Evolutionary conservation across 2,113 vertebrate species (phyloP).

Genomic region (Phrynosoma blainvillii): DNA sequence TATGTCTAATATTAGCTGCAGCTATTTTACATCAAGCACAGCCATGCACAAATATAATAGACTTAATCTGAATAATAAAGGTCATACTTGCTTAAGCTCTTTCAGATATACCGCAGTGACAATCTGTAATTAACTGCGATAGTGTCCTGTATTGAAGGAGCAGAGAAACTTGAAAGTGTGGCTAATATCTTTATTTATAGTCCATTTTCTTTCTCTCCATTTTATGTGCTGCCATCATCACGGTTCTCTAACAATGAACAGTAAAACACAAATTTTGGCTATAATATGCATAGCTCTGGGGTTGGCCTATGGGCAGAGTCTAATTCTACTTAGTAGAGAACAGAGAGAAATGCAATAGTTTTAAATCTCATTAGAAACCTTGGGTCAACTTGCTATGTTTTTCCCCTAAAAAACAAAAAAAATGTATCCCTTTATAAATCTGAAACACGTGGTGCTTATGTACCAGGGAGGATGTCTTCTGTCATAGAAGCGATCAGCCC

Average conservation of each 20-base stretch:
- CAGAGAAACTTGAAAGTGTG: constrained; percentile 1
- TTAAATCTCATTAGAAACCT: not conserved
- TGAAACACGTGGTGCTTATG: not conserved
- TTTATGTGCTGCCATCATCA: not conserved
- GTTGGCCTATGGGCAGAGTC: not conserved
- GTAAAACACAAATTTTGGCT: not conserved
- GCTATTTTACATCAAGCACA: constrained; percentile 57
- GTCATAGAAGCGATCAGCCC: not conserved
- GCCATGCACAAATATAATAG: constrained; percentile 60
- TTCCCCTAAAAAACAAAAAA: not conserved
- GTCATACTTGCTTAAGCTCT: constrained; percentile 38
- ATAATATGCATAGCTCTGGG: not conserved
- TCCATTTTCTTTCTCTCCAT: constrained; percentile 1
- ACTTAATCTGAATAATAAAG: constrained; percentile 74
- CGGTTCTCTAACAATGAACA: not conserved
- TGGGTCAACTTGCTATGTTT: not conserved
- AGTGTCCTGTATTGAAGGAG: constrained; percentile 9
- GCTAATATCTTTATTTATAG: constrained; percentile 22
- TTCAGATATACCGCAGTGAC: constrained; percentile 54
- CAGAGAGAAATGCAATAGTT: not conserved
- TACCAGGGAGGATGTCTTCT: not conserved
- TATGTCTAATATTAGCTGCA: constrained; percentile 73
- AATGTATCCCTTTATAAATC: not conserved
- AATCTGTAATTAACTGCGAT: constrained; percentile 39
- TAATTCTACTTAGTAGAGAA: not conserved